phyloP scores from a whole-genome alignment of 2,113 vertebrate species.

The Otis tarda region DNA sequence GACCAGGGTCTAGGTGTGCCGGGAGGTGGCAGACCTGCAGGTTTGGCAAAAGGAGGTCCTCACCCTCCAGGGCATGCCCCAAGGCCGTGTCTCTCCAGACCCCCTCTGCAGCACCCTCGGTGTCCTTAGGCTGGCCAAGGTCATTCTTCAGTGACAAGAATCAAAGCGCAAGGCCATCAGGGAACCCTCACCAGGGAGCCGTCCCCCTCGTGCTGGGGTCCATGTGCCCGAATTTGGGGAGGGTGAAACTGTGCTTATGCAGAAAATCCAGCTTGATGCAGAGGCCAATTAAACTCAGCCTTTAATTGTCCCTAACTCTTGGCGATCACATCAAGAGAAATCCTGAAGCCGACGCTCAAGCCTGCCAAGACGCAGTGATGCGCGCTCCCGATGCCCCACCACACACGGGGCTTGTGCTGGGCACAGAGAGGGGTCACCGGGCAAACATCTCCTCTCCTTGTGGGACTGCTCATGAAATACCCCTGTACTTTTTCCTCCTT shows the following conservation, averaged over 20 bases:
- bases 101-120: neutral
- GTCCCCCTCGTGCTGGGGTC: fast-evolving
- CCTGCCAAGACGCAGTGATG: neutral
- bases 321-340: neutral
- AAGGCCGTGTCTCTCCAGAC: neutral
- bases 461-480: neutral
- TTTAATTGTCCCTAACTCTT: neutral
- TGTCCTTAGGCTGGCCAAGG: neutral
- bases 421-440: fast-evolving
- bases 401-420: fast-evolving
- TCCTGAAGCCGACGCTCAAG: neutral
- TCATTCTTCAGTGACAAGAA: neutral
- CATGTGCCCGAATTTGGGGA: neutral
- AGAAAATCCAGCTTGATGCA: neutral
- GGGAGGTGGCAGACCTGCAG: neutral
- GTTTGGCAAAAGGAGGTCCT: neutral
- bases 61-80: neutral
- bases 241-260: neutral
- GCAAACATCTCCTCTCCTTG: neutral
- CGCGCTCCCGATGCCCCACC: fast-evolving
- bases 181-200: neutral
- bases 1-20: neutral
- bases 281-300: neutral
- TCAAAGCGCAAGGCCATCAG: neutral
- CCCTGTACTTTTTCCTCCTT: neutral